phyloP scores from a whole-genome alignment of 2,113 vertebrate species.

The Maccullochella peelii region DNA sequence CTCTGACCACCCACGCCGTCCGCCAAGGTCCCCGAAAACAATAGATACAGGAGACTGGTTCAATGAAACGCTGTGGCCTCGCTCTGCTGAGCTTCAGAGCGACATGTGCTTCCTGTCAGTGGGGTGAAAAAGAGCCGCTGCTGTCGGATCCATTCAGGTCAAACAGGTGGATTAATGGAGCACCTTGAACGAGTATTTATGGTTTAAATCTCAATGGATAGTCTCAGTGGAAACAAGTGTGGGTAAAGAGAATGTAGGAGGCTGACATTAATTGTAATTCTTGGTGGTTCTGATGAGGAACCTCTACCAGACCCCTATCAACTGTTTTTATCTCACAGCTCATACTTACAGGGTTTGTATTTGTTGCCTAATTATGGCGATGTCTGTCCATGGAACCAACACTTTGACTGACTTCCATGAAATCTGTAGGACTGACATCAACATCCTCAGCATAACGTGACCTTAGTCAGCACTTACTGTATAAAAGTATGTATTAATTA shows the following conservation, averaged over 20 bases:
- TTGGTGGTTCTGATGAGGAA: background rate
- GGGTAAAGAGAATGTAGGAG: background rate
- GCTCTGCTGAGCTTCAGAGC: constrained; percentile 5
- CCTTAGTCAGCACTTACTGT: background rate
- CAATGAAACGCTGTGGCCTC: constrained; percentile 11
- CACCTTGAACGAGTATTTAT: background rate
- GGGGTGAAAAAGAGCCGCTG: background rate
- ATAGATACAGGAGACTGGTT: background rate
- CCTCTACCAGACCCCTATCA: background rate
- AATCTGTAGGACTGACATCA: background rate
- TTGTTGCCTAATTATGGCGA: background rate
- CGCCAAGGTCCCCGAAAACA: constrained; percentile 7
- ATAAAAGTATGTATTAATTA: background rate
- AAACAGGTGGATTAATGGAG: constrained; percentile 46
- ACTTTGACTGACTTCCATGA: no score
- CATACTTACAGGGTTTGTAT: background rate
- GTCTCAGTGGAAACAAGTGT: background rate
- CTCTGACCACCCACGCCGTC: background rate
- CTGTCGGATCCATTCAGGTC: constrained; percentile 32
- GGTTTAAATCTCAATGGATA: background rate
- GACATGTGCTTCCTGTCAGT: constrained; percentile 20
- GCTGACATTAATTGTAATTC: background rate
- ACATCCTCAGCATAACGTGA: background rate
- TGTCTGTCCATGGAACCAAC: background rate
- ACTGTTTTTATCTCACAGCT: background rate